Evolutionary conservation across 2,113 vertebrate species (phyloP), one percentile per base, ranked within the genome.

Genomic region (Hippocampus abdominalis): DNA sequence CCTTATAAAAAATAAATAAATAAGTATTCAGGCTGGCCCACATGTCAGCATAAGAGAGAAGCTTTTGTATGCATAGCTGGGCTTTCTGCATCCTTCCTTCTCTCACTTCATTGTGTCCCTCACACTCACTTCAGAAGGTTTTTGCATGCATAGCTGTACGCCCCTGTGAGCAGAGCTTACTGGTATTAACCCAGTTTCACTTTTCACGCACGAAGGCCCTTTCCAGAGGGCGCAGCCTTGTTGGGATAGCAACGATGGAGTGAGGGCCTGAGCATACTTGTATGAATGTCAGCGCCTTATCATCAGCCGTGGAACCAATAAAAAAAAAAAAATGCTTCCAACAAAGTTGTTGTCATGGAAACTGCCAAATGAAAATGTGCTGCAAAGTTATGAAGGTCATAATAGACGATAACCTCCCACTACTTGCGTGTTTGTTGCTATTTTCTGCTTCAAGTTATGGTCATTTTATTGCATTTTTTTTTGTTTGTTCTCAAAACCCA

Each of bases 161-260:
- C 87, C 86, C 86, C 79, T 81, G 85, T 83, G 86, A 90, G 84
- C 88, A 87, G 79, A 83, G 88, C 87, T 90, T 90, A 90, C 86
- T 89, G 87, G 90, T 91, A 90, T 91, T 90, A 91, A 90, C 88
- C 90, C 88, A 91, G 85, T 90, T 90, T 88, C 75, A 82, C 81
- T 89, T 84, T 86, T 82, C 77, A 84, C 70, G 75, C 87, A 82
- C 61, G 42, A 74, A 85, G 82, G 83, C 81, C 76, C 69, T 85
- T 88, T 87, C 84, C 83, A 83, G 27, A 60, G 15, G 79, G 85
- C 85, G 59, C 69, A 61, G 78, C 67, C 81, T 74, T 70, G 73
- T 83, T 83, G 76, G 80, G 75, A 85, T 74, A 66, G 59, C 70
- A 66, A 49, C 72, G 64, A 67, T 73, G 75, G 74, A 80, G 76